Evolutionary conservation across 2,888 invertebrate genomes (phyloP), one percentile per base, ranked within the genome.

Genomic region (Leucophenga maculata): DNA sequence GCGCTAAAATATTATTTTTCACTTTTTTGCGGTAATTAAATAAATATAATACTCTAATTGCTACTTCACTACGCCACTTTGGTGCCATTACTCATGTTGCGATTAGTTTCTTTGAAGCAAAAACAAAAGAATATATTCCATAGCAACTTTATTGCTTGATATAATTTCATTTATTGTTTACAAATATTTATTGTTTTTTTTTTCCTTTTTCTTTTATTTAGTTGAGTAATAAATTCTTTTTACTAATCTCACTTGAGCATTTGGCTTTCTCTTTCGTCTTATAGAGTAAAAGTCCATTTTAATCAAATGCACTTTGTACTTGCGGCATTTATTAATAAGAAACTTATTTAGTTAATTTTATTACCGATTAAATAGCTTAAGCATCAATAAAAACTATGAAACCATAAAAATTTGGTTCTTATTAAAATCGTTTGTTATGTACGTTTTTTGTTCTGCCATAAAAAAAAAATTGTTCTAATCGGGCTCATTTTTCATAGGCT

Each of bases 261-360:
- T n/a, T 50, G 6, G 13, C 50, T 13, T n/a, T 50, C 50, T 50
- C 18, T 16, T 50, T n/a, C 1, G 50, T 18, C 50, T 50, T 50
- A 2, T 50, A 8, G 50, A 50, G 18, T 50, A 50, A 50, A 50
- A 16, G 18, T 50, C 55, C 11, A 55, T 55, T 55, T 59, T 59
- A 59, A 59, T 59, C 59, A 69, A 73, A 59, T 65, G 71, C 71
- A 65, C 78, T 83, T 74, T 76, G 78, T 18, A 70, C 73, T 55
- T 26, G 13, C 26, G 20, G 39, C 39, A 32, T 18, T 18, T 31
- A 65, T 65, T 52, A 18, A 65, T 65, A 52, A 26, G 46, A 11
- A 13, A n/a, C 18, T 18, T 60, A 44, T 60, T 8, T 64, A 20
- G 52, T 75, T 75, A 74, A 22, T 32, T 74, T 75, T 72, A 74